Percentiles rank a stretch among this genome's conserved stretches.
These are phyloP conservation scores for Australoheros scitulus DNA, from an alignment of 2,113 vertebrate genomes.

Conservation along the genomic window DNA sequence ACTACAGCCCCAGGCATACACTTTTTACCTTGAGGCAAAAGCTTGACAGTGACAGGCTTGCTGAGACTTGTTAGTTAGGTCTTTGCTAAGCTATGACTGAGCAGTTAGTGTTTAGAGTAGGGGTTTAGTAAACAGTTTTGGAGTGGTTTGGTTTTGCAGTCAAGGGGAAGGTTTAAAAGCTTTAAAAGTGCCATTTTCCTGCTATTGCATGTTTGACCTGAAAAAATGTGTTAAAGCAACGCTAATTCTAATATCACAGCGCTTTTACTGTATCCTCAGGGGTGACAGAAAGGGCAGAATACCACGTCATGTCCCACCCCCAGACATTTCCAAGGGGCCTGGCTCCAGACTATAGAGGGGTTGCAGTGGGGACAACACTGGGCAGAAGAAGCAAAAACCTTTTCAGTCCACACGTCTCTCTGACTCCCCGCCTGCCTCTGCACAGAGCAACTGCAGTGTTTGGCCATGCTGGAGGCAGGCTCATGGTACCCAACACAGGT, in stretches of 20 bases:
- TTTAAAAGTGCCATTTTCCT: neutral
- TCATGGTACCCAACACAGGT: slow-evolving; percentile 94
- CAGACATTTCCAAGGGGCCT: slow-evolving; percentile 89
- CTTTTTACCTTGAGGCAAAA: slow-evolving; percentile 35
- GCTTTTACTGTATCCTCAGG: slow-evolving; percentile 87
- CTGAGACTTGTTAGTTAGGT: slow-evolving; percentile 4
- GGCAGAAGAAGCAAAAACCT: slow-evolving; percentile 82
- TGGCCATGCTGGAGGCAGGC: slow-evolving; percentile 87
- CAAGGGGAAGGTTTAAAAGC: neutral
- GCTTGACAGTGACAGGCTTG: slow-evolving; percentile 17
- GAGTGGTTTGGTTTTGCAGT: slow-evolving; percentile 4
- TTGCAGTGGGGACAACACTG: slow-evolving; percentile 68
- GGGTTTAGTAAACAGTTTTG: neutral
- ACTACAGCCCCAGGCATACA: slow-evolving; percentile 14
- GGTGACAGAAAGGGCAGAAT: slow-evolving; percentile 85
- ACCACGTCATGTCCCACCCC: slow-evolving; percentile 82
- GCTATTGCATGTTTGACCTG: neutral
- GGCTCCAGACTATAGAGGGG: slow-evolving; percentile 77
- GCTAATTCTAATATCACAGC: slow-evolving; percentile 60
- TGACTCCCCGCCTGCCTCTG: slow-evolving; percentile 75
- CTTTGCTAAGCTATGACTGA: neutral
- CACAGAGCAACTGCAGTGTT: slow-evolving; percentile 86
- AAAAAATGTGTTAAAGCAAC: neutral
- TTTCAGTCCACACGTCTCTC: slow-evolving; percentile 81
- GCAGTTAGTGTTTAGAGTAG: neutral